phyloP scores from a whole-genome alignment of 2,888 invertebrate genomes.

The Epinotia bilunana region DNA sequence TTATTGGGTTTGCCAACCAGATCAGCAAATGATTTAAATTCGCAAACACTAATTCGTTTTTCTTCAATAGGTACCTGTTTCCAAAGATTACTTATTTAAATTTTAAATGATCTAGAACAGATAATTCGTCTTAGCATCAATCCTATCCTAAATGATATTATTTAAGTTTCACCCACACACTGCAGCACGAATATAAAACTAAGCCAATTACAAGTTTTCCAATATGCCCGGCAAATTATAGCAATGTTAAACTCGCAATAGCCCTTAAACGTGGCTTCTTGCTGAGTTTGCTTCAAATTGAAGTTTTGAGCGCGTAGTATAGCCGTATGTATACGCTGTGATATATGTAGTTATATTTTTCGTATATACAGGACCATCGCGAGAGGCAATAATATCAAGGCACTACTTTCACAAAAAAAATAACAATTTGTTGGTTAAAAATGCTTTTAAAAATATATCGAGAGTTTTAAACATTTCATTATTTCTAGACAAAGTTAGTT shows the following conservation, averaged over 20 bases:
- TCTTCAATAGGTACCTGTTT: neutral
- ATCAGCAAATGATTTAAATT: neutral
- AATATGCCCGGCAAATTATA: slow-evolving; percentile 79
- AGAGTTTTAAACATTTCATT: too few relatives aligned
- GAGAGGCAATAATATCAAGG: neutral
- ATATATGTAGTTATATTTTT: slow-evolving; percentile 1
- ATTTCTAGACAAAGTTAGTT: too few relatives aligned
- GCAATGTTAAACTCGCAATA: slow-evolving; percentile 74
- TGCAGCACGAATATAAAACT: slow-evolving; percentile 75
- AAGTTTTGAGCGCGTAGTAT: slow-evolving; percentile 60
- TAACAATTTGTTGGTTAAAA: too few relatives aligned
- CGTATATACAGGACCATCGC: neutral
- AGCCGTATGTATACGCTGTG: slow-evolving; percentile 47
- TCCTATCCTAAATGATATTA: slow-evolving; percentile 63
- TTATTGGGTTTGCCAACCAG: neutral
- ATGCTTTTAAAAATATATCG: too few relatives aligned
- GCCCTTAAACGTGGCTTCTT: slow-evolving; percentile 67
- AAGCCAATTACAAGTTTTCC: slow-evolving; percentile 82
- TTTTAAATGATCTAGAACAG: slow-evolving; percentile 5
- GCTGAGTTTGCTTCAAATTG: slow-evolving; percentile 62
- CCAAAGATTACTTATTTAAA: neutral
- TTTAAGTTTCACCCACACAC: slow-evolving; percentile 71
- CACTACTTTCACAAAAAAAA: too few relatives aligned
- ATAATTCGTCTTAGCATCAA: slow-evolving; percentile 51
- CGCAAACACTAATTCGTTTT: too few relatives aligned